Percentiles rank a stretch among this genome's conserved stretches.
phyloP scores from a whole-genome alignment of 2,113 vertebrate species.

The Mola mola region DNA sequence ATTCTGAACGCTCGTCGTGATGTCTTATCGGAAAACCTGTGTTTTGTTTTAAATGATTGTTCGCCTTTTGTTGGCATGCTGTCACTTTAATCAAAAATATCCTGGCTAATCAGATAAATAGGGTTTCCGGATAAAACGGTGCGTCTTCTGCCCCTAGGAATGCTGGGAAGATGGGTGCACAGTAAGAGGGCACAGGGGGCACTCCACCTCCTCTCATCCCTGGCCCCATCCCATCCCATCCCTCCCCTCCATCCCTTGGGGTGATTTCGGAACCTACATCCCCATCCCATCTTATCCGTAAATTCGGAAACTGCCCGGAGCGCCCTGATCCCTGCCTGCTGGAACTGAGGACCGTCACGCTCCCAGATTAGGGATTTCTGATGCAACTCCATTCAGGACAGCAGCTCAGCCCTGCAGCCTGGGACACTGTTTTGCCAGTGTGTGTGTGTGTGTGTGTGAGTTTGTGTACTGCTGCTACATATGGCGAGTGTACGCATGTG shows the following conservation, averaged over 20 bases:
- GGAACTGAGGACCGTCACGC: slow-evolving; percentile 73
- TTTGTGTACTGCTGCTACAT: slow-evolving; percentile 9
- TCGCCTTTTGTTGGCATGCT: no score
- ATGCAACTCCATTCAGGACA: slow-evolving; percentile 65
- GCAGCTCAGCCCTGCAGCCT: slow-evolving; percentile 63
- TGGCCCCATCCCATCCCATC: slow-evolving; percentile 42
- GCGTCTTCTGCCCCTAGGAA: slow-evolving; percentile 26
- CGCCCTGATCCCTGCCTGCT: slow-evolving; percentile 68
- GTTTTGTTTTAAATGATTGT: not conserved
- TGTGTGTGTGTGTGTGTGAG: slow-evolving; percentile 21
- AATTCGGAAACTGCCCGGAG: slow-evolving; percentile 71
- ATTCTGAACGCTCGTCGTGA: no score
- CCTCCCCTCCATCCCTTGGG: slow-evolving; percentile 45
- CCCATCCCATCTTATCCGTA: slow-evolving; percentile 68
- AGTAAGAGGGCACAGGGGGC: slow-evolving; percentile 12
- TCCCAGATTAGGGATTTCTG: slow-evolving; percentile 73
- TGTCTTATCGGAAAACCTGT: not conserved
- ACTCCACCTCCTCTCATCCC: slow-evolving; percentile 19
- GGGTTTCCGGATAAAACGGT: not conserved
- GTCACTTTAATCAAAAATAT: no score
- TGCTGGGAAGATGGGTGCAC: slow-evolving; percentile 24
- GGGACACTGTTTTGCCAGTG: slow-evolving; percentile 37
- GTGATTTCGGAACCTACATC: slow-evolving; percentile 58
- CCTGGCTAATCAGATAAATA: no score
- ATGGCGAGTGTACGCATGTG: slow-evolving; percentile 20